Conservation (phyloP, 2,797 vertebrate genomes). For the Picus viridis region DNA sequence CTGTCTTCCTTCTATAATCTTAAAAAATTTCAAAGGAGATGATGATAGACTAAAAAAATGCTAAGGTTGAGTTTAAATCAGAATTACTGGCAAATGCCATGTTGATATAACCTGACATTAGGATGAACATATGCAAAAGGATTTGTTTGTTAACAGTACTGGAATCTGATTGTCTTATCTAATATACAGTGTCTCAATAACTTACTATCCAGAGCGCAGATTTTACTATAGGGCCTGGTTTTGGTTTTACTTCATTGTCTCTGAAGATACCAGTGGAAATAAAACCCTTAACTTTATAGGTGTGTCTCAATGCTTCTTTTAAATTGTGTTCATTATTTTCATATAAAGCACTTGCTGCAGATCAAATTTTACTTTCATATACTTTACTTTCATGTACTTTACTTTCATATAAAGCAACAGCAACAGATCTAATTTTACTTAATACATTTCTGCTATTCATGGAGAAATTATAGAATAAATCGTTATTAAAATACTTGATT, state of each 20-base stretch:
- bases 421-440: constrained; percentile 19
- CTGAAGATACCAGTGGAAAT: neutral
- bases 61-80: neutral
- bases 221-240: neutral
- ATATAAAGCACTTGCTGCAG: neutral
- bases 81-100: neutral
- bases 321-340: neutral
- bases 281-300: neutral
- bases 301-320: neutral
- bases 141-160: neutral
- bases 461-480: constrained; percentile 43
- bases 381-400: neutral
- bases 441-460: neutral
- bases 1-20: neutral
- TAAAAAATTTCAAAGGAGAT: neutral
- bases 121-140: neutral
- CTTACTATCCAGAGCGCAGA: neutral
- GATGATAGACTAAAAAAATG: neutral
- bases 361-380: neutral
- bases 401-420: constrained; percentile 1
- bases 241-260: neutral
- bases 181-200: neutral
- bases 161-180: neutral
- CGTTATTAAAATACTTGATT: constrained; percentile 25
- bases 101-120: neutral